Evolutionary conservation across 2,113 vertebrate species (phyloP).

Genomic region (Romanogobio albipinnatus): DNA sequence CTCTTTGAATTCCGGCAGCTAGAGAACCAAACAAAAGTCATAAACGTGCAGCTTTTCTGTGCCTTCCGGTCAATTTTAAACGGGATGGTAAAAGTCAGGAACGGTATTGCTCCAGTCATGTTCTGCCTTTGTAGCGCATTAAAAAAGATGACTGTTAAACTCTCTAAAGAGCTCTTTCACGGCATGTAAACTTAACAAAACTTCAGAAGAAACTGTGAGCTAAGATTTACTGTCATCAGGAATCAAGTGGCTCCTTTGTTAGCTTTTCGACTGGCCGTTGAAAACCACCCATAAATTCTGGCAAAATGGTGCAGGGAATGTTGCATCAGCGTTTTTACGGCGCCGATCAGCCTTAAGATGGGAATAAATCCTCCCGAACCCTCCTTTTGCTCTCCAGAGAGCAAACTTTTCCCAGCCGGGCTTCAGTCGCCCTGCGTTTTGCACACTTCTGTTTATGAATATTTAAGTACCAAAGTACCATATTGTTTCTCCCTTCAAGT

Average conservation of each 20-base stretch:
- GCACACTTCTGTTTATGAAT: constrained; percentile 42
- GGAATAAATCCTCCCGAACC: constrained; percentile 59
- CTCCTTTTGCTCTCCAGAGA: constrained; percentile 18
- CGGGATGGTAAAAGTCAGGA: not conserved
- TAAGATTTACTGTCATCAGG: constrained; percentile 49
- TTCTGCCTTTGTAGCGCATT: not conserved
- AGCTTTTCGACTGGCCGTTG: constrained; percentile 46
- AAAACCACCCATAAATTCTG: constrained; percentile 55
- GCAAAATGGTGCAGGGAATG: constrained; percentile 54
- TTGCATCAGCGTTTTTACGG: constrained; percentile 62
- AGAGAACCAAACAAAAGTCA: not conserved
- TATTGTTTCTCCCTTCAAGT: constrained; percentile 6
- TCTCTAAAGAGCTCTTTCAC: not conserved
- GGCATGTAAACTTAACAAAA: constrained; percentile 9
- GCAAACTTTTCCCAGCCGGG: constrained; percentile 50
- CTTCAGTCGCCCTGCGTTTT: constrained; percentile 50
- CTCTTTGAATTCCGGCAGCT: not conserved
- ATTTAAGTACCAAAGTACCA: not conserved
- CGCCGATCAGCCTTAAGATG: constrained; percentile 53
- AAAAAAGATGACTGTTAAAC: not conserved
- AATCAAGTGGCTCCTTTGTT: constrained; percentile 52
- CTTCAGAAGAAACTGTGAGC: constrained; percentile 32
- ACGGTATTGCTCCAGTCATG: not conserved
- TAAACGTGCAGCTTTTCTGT: not conserved
- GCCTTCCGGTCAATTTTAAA: not conserved